Evolutionary conservation across 92 coral and sea anemone genomes (phyloP).

Genomic region (Muricea muricata): DNA sequence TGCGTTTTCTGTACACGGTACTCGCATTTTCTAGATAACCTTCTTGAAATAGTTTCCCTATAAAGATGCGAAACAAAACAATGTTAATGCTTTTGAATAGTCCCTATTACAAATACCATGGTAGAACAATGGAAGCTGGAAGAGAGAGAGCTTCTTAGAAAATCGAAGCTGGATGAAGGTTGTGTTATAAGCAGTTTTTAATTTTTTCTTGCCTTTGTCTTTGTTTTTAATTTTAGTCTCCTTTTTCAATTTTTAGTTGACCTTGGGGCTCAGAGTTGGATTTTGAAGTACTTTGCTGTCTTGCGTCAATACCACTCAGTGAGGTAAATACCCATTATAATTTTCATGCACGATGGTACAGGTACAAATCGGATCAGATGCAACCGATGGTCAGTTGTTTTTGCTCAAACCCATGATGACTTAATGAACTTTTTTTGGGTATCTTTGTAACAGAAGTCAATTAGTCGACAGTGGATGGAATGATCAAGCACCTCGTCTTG

Average conservation of each 20-base stretch:
- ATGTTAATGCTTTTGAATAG: too few species aligned
- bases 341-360: neutral
- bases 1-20: neutral
- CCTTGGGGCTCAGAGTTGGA: constrained; percentile 68
- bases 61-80: too few species aligned
- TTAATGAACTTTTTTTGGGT: too few species aligned
- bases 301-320: constrained; percentile 48
- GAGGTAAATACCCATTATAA: constrained; percentile 11
- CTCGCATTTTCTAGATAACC: neutral
- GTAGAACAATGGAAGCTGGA: constrained; percentile 45
- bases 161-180: constrained; percentile 58
- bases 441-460: too few species aligned
- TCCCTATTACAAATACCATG: constrained; percentile 45
- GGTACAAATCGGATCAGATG: neutral
- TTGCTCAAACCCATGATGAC: too few species aligned
- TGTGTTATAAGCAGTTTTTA: too few species aligned
- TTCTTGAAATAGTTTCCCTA: neutral
- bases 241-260: constrained; percentile 65
- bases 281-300: constrained; percentile 53
- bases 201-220: too few species aligned
- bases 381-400: neutral
- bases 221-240: too few species aligned
- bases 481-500: too few species aligned
- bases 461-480: too few species aligned
- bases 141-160: constrained; percentile 49